Evolutionary conservation across 1,140 invertebrate species (phyloP), one percentile per base, ranked within the genome.

Genomic region (Parapsyche elsis): DNA sequence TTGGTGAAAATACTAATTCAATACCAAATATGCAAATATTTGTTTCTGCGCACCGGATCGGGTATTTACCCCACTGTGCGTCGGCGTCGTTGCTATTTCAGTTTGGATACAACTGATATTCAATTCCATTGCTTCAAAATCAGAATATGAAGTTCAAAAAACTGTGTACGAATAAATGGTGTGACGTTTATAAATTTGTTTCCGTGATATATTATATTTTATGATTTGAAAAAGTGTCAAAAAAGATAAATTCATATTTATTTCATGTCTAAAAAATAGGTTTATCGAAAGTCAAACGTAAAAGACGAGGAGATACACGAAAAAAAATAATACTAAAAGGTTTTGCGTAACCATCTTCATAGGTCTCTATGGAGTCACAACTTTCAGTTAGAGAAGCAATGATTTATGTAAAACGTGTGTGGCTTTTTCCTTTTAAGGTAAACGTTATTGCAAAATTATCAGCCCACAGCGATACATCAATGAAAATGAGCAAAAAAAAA

Each of bases 331-430:
- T 24, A 67, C 64, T 67, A 67, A 67, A 67, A 67, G 64, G 23
- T 67, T 67, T 67, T 67, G 21, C 19, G 24, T 21, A 26, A 12
- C 9, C 24, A 5, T 12, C 5, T 23, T 67, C 64, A 67, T 67
- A 67, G 64, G 64, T 67, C 64, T 67, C 64, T 14, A 23, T 21
- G 24, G 64, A 67, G 64, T 67, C 64, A n/a, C 64, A 67, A 67
- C 21, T 67, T 67, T 67, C 64, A 67, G 23, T 67, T 67, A 23
- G 26, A 67, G 64, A 67, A 67, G 21, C 64, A 30, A 26, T 67
- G 64, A 67, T 67, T 67, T 67, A 67, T 67, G 14, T 61, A 61
- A 61, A 19, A 61, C 1, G 30, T 7, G 30, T 38, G 30, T n/a
- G 30, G 1, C 7, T 38, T 38, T 38, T 38, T 38, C 30, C 1